Evolutionary conservation across 2,888 invertebrate species (phyloP), one percentile per base, ranked within the genome.

Genomic region (Trachelus iudaicus): DNA sequence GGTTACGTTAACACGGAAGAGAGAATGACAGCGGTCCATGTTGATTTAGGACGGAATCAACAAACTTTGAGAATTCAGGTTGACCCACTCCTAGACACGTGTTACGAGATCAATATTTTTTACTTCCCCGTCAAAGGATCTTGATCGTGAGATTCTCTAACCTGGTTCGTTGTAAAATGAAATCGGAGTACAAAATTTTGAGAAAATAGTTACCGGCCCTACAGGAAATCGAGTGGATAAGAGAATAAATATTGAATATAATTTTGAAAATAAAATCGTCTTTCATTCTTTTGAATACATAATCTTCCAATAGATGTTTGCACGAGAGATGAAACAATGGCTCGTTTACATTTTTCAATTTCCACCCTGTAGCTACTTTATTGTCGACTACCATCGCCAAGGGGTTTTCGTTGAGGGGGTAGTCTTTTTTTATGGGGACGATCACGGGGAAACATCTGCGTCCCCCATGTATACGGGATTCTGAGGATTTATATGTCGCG

Each of bases 31-130:
- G 74, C 34, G 77, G 77, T 71, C 34, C 77, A 73, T 88, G 87
- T 88, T 88, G 85, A 85, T 88, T 88, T 89, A 88, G 89, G 88
- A 88, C 85, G 77, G 81, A 83, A 79, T 83, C 87, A 85, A 86
- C 85, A 84, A 81, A 79, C 77, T 73, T 37, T 68, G 75, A 80
- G 77, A 85, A 89, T 87, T 83, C 84, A 80, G 86, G 85, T 81
- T 87, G 84, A 85, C 81, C 82, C 82, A 31, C 33, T 81, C 83
- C 79, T 77, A 84, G 81, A 86, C 85, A 84, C 81, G 83, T 84
- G 84, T 85, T 88, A 84, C 85, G 84, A 86, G 83, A 86, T 85
- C 86, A 86, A 88, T 88, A 87, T 85, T 88, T 86, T 83, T 83
- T 81, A 82, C 77, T 76, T 37, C 75, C 40, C 75, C 81, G 78